Conservation (phyloP, 2,797 vertebrate genomes). For the Heliangelus exortis region DNA sequence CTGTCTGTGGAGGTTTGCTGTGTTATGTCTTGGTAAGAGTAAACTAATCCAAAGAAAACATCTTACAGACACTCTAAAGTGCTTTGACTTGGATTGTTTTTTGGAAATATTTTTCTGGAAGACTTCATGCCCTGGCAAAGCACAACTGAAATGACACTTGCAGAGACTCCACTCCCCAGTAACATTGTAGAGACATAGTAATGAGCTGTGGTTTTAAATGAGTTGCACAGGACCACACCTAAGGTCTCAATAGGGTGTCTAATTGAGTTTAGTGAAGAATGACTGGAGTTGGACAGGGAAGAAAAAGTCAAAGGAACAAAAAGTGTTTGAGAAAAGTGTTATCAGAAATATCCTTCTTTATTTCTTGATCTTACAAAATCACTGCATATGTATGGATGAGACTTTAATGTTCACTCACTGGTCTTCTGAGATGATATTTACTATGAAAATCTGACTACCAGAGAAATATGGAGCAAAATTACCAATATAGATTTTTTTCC, state of each 20-base stretch:
- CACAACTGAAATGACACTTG: background rate
- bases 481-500: rapidly evolving
- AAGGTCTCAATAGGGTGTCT: background rate
- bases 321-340: background rate
- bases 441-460: background rate
- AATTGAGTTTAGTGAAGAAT: background rate
- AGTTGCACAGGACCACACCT: background rate
- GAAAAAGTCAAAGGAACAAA: background rate
- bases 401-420: background rate
- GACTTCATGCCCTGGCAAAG: background rate
- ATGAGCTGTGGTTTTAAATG: background rate
- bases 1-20: background rate
- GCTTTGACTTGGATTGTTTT: background rate
- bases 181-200: background rate
- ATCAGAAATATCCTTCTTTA: background rate
- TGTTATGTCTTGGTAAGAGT: background rate
- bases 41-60: background rate
- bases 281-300: background rate
- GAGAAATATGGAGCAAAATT: background rate
- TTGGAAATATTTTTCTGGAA: background rate
- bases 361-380: background rate
- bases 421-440: background rate
- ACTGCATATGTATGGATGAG: background rate
- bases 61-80: background rate
- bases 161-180: background rate